A percentile compares a stretch with the other conserved stretches of the same genome.
Evolutionary conservation across 2,113 vertebrate species (phyloP).

Genomic region (Pituophis catenifer): DNA sequence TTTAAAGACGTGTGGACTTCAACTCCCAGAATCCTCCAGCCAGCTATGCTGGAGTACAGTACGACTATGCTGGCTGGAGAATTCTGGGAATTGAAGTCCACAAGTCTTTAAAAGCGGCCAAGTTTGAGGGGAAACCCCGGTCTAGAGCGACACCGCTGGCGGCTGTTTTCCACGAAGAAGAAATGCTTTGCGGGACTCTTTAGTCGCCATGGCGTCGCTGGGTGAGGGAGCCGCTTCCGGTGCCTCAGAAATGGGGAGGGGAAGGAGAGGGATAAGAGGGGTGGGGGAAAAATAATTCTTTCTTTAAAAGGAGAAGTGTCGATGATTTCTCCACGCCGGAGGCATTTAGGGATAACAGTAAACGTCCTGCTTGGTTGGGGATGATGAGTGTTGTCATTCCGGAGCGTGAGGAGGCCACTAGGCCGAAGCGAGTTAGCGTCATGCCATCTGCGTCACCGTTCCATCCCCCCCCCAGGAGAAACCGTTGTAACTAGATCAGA

Average conservation of each 20-base stretch:
- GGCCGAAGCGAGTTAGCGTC: too few relatives aligned
- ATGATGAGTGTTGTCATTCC: not conserved
- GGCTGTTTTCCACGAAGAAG: not conserved
- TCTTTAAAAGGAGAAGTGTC: not conserved
- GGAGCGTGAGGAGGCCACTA: not conserved
- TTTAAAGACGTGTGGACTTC: too few relatives aligned
- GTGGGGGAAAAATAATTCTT: not conserved
- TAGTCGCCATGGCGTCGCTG: not conserved
- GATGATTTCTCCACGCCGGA: not conserved
- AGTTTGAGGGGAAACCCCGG: too few relatives aligned
- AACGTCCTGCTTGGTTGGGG: not conserved
- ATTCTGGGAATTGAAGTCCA: too few relatives aligned
- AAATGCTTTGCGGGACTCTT: not conserved
- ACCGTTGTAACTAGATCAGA: too few relatives aligned
- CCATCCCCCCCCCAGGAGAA: too few relatives aligned
- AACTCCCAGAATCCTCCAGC: too few relatives aligned
- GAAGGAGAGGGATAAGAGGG: not conserved
- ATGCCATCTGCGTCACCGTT: too few relatives aligned
- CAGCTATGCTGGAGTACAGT: too few relatives aligned
- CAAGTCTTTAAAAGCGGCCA: too few relatives aligned
- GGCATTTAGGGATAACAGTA: not conserved
- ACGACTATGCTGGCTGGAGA: too few relatives aligned
- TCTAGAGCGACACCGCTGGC: not conserved
- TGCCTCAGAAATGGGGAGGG: not conserved
- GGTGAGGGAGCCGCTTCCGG: not conserved